Conservation (phyloP, 2,888 invertebrate species). For the Callinectes sapidus region DNA sequence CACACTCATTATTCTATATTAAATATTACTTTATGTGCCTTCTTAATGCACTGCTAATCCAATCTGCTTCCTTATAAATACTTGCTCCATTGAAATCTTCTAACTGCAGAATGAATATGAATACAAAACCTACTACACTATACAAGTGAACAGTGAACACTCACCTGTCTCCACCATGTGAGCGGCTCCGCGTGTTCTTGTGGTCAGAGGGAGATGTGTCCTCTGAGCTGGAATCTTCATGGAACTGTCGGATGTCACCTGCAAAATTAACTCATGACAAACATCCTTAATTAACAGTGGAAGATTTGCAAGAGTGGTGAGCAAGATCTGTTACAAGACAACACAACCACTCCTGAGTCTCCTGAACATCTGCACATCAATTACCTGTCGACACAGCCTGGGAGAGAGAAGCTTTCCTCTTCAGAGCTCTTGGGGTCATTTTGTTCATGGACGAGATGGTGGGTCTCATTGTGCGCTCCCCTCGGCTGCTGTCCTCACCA, state of each 20-base stretch:
- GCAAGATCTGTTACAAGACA: neutral
- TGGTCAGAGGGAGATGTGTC: constrained; percentile 71
- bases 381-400: constrained; percentile 72
- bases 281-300: neutral
- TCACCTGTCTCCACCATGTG: constrained; percentile 65
- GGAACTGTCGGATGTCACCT: constrained; percentile 72
- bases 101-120: no score
- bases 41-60: no score
- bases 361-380: neutral
- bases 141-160: neutral
- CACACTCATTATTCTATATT: neutral
- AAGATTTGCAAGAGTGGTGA: neutral
- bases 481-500: constrained; percentile 64
- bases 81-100: no score
- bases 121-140: no score
- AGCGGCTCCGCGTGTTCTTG: constrained; percentile 62
- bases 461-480: constrained; percentile 80
- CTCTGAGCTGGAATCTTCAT: constrained; percentile 72
- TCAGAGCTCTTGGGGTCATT: constrained; percentile 75
- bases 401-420: constrained; percentile 71
- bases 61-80: no score
- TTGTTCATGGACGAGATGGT: constrained; percentile 90
- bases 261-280: neutral
- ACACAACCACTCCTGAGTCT: neutral
- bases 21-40: neutral